Evolutionary conservation across 2,888 invertebrate genomes (phyloP), one percentile per base, ranked within the genome.

Genomic region (Pheosia gnoma): DNA sequence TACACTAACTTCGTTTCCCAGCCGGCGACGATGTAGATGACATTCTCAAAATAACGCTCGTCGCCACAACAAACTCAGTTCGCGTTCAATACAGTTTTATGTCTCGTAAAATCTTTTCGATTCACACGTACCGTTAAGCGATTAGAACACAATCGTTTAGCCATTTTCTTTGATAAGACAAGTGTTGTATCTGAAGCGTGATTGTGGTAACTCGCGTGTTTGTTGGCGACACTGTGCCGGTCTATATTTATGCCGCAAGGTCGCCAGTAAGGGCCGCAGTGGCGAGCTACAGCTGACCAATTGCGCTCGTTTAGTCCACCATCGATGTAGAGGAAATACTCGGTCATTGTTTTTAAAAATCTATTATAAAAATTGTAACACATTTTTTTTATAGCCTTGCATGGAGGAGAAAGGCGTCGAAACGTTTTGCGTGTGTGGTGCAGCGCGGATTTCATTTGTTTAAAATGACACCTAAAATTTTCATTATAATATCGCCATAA

Each of bases 81-180:
- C 75, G 81, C 86, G 82, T 85, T 82, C 71, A 83, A 84, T 78
- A 85, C 84, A 72, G 79, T 84, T 83, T 83, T 83, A 79, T 81
- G 84, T 83, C 85, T 86, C 72, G 78, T 85, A 81, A 85, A 84
- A 83, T 87, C 81, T 84, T 83, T 85, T 79, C 79, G 83, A 83
- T 83, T 82, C 78, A 83, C 79, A 79, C 78, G 79, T 72, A 77
- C 82, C 72, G 76, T 76, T 83, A 79, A 82, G 70, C 79, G 88
- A 88, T 90, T 86, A 88, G 78, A 77, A 71, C 79, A 84, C 86
- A 90, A 92, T 91, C 90, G 87, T 80, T 81, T 81, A 83, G 87
- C 86, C 93, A 93, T 93, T 91, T 92, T 93, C 84, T 88, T 87
- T 90, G 93, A 93, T 93, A 93, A 93, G 85, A 82, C 84, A 81